phyloP scores from a whole-genome alignment of 2,888 invertebrate species.

The Andrena bucephala region DNA sequence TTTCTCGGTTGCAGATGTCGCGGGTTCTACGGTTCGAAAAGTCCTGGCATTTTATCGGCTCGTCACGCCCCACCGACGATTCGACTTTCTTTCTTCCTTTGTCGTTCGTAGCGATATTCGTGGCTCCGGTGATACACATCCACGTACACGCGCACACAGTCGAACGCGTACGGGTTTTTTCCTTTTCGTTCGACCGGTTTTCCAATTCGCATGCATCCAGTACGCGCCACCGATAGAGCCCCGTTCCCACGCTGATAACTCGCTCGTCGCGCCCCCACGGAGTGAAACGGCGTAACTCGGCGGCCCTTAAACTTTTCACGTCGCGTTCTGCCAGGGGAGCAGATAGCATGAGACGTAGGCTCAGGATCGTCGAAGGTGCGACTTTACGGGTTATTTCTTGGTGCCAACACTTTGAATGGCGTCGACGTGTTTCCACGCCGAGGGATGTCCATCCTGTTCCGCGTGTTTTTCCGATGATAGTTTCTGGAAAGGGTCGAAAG shows the following conservation, averaged over 20 bases:
- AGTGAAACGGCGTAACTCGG: constrained; percentile 24
- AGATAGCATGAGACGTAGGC: neutral
- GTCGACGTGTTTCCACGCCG: too few species aligned
- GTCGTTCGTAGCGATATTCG: constrained; percentile 25
- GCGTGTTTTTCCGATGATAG: too few species aligned
- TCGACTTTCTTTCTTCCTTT: constrained; percentile 76
- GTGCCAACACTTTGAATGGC: too few species aligned
- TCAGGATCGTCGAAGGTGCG: too few species aligned
- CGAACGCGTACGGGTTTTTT: constrained; percentile 6
- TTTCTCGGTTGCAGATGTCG: constrained; percentile 71
- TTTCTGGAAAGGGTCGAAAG: too few species aligned
- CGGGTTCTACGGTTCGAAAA: constrained; percentile 65
- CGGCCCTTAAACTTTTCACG: constrained; percentile 22
- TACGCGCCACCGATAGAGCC: constrained; percentile 47
- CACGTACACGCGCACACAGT: neutral
- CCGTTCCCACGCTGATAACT: constrained; percentile 60
- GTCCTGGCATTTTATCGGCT: constrained; percentile 79
- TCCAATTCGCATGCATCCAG: constrained; percentile 65
- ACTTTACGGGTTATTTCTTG: too few species aligned
- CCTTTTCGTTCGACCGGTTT: constrained; percentile 62
- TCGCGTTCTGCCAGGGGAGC: neutral
- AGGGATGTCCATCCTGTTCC: too few species aligned
- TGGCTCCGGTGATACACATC: constrained; percentile 2
- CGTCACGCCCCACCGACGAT: constrained; percentile 81
- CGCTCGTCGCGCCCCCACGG: constrained; percentile 16